phyloP scores from a whole-genome alignment of 2,888 invertebrate species.

The Hecatera dysodea region DNA sequence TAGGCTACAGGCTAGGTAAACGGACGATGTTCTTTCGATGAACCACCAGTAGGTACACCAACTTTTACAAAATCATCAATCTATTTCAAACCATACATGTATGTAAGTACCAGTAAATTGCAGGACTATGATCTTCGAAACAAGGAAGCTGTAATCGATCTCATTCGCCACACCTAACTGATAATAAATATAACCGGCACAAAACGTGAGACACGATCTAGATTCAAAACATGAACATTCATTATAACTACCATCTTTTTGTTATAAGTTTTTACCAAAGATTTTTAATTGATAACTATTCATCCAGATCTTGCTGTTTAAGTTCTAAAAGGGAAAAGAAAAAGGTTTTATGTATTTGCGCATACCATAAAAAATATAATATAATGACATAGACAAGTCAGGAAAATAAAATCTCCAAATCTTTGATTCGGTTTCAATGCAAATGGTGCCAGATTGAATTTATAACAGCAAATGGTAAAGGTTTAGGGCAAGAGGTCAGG shows the following conservation, averaged over 20 bases:
- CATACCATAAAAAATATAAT: too few species aligned
- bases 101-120: slow-evolving; percentile 5
- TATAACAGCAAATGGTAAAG: not conserved
- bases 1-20: too few species aligned
- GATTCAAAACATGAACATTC: slow-evolving; percentile 40
- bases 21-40: not conserved
- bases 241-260: slow-evolving; percentile 46
- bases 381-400: too few species aligned
- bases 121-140: slow-evolving; percentile 17
- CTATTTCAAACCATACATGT: not conserved
- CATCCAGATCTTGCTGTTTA: slow-evolving; percentile 14
- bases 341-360: too few species aligned
- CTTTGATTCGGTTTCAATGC: not conserved
- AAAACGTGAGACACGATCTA: slow-evolving; percentile 62
- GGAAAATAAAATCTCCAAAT: not conserved
- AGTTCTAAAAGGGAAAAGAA: not conserved
- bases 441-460: not conserved
- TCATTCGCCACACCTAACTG: slow-evolving; percentile 54
- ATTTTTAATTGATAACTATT: slow-evolving; percentile 31
- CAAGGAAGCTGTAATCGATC: slow-evolving; percentile 43
- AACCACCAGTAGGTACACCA: too few species aligned
- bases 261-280: slow-evolving; percentile 39
- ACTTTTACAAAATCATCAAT: not conserved
- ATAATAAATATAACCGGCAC: slow-evolving; percentile 45
- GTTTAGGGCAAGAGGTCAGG: not conserved